These are phyloP conservation scores for Ashinkailepas kermadecensis DNA, from an alignment of 2,888 invertebrate species.

Conservation along the genomic window DNA sequence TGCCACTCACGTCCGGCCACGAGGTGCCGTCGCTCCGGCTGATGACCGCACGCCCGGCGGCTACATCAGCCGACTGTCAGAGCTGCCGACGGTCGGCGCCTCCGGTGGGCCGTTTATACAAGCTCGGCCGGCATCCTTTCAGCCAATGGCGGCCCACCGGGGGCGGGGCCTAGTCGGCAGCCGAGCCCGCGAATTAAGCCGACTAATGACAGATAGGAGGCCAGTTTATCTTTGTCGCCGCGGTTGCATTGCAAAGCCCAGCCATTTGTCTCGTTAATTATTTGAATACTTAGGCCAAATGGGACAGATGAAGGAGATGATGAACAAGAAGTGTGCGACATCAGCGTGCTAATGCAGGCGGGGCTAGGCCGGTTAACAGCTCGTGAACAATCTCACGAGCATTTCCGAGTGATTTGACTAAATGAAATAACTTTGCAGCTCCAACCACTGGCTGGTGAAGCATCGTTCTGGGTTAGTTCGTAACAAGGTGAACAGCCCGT, in stretches of 20 bases:
- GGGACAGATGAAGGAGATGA: conserved; percentile 10
- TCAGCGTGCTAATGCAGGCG: not conserved
- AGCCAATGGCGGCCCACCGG: not conserved
- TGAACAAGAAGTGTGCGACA: conserved; percentile 1
- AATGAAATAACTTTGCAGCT: no score
- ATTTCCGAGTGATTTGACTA: not conserved
- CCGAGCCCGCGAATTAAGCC: not conserved
- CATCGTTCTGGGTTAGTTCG: no score
- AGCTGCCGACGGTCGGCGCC: no score
- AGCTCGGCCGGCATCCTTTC: not conserved
- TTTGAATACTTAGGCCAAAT: conserved; percentile 8
- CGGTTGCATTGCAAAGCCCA: not conserved
- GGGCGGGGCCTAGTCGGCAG: not conserved
- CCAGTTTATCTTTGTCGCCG: conserved; percentile 16
- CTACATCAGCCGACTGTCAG: no score
- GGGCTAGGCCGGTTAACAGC: not conserved
- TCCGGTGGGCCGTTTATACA: not conserved
- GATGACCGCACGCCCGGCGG: no score
- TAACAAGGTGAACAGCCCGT: no score
- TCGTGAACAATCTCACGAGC: not conserved
- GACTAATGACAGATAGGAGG: not conserved
- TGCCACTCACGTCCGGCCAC: no score
- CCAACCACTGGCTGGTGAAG: no score
- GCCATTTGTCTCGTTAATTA: not conserved
- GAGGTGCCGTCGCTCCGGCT: no score